A percentile compares a stretch with the other conserved stretches of the same genome.
Conservation (phyloP, 35 echinoderm and acorn worm species). For the Hemicentrotus pulcherrimus region DNA sequence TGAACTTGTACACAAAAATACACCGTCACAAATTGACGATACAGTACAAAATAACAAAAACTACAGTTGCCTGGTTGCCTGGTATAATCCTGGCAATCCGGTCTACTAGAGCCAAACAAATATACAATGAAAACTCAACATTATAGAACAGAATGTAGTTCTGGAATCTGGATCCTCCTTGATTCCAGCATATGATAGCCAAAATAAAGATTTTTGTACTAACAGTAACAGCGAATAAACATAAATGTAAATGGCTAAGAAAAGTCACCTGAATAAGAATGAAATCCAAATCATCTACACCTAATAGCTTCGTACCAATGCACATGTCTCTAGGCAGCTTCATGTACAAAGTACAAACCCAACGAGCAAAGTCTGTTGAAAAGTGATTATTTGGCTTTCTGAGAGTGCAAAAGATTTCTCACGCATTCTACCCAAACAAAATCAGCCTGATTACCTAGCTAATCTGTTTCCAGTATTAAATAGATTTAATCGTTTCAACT, state of each 20-base stretch:
- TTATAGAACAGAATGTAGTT: too few species aligned
- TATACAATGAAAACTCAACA: too few species aligned
- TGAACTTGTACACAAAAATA: too few species aligned
- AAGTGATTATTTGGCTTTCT: neutral
- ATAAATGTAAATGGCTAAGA: neutral
- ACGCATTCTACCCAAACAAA: neutral
- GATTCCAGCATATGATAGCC: neutral
- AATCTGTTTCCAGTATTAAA: neutral
- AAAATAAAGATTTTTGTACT: neutral
- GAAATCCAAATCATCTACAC: neutral
- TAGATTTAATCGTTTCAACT: neutral
- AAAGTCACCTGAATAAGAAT: neutral
- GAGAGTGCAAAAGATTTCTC: neutral
- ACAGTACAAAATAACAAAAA: too few species aligned
- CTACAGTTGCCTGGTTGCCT: too few species aligned
- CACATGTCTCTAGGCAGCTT: neutral
- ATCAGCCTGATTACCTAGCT: neutral
- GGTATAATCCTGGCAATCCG: too few species aligned
- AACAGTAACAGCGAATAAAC: neutral
- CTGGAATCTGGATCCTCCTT: neutral
- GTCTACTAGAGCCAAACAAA: too few species aligned
- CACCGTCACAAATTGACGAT: too few species aligned
- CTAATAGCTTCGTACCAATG: neutral
- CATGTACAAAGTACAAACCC: neutral
- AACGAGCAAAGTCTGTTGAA: neutral